Percentiles rank a stretch among this genome's conserved stretches.
phyloP scores from a whole-genome alignment of 2,113 vertebrate species.

The Marcusenius ussheri region DNA sequence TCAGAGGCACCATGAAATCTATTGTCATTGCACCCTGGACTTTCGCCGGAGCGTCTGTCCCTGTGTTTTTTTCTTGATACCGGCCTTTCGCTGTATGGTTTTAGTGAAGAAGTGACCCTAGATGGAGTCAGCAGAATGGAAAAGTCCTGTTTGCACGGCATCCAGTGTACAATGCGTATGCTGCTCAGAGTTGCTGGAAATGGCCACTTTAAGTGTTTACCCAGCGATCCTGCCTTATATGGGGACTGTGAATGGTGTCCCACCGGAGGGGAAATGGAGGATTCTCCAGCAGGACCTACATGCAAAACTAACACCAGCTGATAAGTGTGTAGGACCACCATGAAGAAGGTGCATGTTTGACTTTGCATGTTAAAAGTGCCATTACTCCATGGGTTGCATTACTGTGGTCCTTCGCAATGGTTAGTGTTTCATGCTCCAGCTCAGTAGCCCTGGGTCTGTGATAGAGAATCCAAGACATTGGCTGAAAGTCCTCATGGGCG shows the following conservation, averaged over 20 bases:
- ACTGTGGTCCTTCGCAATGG: background rate
- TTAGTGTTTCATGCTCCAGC: background rate
- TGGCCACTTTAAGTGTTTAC: background rate
- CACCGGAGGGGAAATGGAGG: background rate
- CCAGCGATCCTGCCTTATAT: background rate
- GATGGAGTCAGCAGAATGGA: background rate
- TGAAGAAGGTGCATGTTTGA: background rate
- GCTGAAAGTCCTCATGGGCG: background rate
- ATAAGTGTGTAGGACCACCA: background rate
- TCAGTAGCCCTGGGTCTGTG: background rate
- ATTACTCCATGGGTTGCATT: background rate
- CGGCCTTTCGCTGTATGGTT: background rate
- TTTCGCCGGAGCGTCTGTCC: background rate
- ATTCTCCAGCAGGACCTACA: background rate
- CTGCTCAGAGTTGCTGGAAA: background rate
- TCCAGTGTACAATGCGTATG: background rate
- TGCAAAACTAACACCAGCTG: background rate
- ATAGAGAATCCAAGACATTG: background rate
- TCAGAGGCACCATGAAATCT: background rate
- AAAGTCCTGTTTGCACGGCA: background rate
- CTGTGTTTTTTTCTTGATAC: background rate
- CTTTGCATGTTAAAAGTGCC: background rate
- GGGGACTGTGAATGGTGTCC: background rate
- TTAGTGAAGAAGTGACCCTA: background rate
- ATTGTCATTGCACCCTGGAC: background rate